Evolutionary conservation across 2,888 invertebrate species (phyloP), one percentile per base, ranked within the genome.

Genomic region (Andrena bicolor): DNA sequence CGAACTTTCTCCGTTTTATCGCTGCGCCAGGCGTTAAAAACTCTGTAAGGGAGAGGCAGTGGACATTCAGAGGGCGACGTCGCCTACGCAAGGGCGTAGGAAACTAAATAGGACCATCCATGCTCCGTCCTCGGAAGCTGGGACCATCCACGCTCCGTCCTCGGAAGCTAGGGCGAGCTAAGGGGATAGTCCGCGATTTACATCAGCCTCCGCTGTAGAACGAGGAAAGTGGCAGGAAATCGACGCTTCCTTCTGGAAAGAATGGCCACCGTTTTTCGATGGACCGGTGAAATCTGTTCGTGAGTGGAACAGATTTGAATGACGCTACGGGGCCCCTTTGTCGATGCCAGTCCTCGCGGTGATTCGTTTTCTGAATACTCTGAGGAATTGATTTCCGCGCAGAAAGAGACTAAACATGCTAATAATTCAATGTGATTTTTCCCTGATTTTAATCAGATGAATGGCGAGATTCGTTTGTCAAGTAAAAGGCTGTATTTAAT

Each of bases 1-100:
- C 83, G 83, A 82, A 82, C 75, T 78, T 82, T 71, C 61, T 30
- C 35, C 51, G 30, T 30, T 68, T 78, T 78, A 75, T 78, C 78
- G 78, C 26, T 23, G 35, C n/a, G 58, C 7, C 8, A 2, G 66
- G 23, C 51, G 23, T 75, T 68, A 71, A 82, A 74, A 77, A 71
- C 41, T 51, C 26, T 20, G 30, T 32, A 49, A 49, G 16, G 30
- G 23, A 10, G 48, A 6, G 10, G 6, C 28, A 13, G 28, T 10
- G 41, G 32, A 48, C 48, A 23, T 23, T 48, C 73, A 65, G 41
- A 41, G 20, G 65, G n/a, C 56, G 65, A 58, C 51, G 48, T 26
- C 26, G 56, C 4, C 56, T 56, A 56, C 23, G 56, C 56, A 56
- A 26, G 13, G 56, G 56, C 10, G 4, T 8, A 26, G 23, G 56